Conservation (phyloP, 2,888 invertebrate species). For the Ectropis crepuscularia region DNA sequence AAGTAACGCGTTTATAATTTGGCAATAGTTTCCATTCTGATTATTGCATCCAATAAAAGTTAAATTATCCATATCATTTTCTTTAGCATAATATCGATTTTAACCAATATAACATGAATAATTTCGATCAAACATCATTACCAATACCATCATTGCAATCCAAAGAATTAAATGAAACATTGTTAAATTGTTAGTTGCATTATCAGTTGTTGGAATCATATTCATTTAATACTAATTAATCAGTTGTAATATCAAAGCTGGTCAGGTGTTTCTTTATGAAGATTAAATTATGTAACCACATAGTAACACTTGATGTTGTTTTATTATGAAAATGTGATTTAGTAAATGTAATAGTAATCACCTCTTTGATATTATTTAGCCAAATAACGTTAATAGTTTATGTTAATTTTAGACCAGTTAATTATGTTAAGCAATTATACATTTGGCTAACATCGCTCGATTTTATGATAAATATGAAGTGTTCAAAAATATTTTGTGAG, state of each 20-base stretch:
- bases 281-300: not conserved
- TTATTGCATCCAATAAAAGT: slow-evolving; percentile 31
- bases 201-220: slow-evolving; percentile 13
- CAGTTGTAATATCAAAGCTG: slow-evolving; percentile 38
- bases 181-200: slow-evolving; percentile 35
- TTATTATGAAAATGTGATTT: no score
- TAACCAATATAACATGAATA: slow-evolving; percentile 28
- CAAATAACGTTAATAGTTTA: slow-evolving; percentile 48
- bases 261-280: not conserved
- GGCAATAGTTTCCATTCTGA: slow-evolving; percentile 35
- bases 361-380: slow-evolving; percentile 66
- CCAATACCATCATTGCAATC: slow-evolving; percentile 42
- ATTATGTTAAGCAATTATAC: slow-evolving; percentile 47
- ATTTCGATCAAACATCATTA: slow-evolving; percentile 29
- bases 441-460: slow-evolving; percentile 62
- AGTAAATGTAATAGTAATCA: slow-evolving; percentile 9
- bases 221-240: slow-evolving; percentile 2
- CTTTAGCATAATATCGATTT: slow-evolving; percentile 17
- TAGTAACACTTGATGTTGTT: no score
- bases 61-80: slow-evolving; percentile 41
- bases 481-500: not conserved
- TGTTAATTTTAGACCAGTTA: not conserved
- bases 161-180: slow-evolving; percentile 38
- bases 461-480: slow-evolving; percentile 53
- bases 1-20: no score